Conservation (phyloP, 2,113 vertebrate genomes). For the Carollia perspicillata region DNA sequence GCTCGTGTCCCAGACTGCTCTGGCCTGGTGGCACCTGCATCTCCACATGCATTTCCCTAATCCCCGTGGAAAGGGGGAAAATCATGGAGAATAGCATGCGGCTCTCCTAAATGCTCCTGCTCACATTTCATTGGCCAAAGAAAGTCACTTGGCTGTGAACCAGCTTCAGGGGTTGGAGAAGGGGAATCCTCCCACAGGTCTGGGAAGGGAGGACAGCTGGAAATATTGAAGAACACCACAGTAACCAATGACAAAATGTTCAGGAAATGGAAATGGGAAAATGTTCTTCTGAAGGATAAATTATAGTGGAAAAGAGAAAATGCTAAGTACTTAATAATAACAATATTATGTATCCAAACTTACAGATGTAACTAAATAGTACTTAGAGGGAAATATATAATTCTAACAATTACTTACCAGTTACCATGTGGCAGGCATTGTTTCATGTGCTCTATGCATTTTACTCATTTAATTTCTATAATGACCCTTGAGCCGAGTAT, state of each 20-base stretch:
- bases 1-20: neutral
- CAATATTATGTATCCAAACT: neutral
- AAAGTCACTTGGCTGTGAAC: neutral
- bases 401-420: neutral
- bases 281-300: neutral
- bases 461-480: neutral
- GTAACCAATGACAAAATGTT: neutral
- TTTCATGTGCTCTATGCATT: neutral
- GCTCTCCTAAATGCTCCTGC: neutral
- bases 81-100: neutral
- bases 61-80: neutral
- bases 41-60: neutral
- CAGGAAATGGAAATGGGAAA: neutral
- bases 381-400: neutral
- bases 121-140: neutral
- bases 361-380: neutral
- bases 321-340: neutral
- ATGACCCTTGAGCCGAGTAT: neutral
- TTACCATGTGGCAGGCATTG: neutral
- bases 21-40: neutral
- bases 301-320: constrained; percentile 8
- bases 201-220: neutral
- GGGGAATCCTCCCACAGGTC: neutral
- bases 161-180: neutral
- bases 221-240: neutral